These are phyloP conservation scores for Callosobruchus maculatus DNA, from an alignment of 2,888 invertebrate genomes.

Conservation along the genomic window DNA sequence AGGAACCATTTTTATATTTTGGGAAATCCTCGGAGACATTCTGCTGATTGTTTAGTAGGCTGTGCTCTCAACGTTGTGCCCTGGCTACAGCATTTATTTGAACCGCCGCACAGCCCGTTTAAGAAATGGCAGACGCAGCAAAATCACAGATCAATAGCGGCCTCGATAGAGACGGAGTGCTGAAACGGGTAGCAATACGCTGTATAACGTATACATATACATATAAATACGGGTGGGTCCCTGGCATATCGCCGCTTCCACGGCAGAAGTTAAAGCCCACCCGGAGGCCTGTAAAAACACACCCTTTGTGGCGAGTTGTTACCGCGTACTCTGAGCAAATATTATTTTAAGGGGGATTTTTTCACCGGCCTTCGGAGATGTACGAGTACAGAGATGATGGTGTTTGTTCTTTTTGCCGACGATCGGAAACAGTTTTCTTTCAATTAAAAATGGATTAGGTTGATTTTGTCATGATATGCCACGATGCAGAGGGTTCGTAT, in stretches of 20 bases:
- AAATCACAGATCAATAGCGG: constrained; percentile 23
- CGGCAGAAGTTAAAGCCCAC: constrained; percentile 29
- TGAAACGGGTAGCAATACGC: background rate
- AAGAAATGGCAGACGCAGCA: background rate
- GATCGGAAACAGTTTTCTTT: constrained; percentile 18
- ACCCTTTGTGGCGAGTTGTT: constrained; percentile 44
- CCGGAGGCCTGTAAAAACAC: constrained; percentile 43
- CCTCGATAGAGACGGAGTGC: constrained; percentile 21
- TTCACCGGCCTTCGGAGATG: constrained; percentile 13
- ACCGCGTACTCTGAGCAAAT: constrained; percentile 40
- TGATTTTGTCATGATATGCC: background rate
- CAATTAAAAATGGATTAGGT: constrained; percentile 18
- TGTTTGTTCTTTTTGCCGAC: background rate
- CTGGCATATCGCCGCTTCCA: constrained; percentile 9
- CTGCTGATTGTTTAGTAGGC: no score
- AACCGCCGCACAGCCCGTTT: background rate
- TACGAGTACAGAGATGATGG: background rate
- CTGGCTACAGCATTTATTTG: no score
- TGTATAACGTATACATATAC: background rate
- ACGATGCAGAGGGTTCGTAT: background rate
- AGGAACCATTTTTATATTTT: no score
- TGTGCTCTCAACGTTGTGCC: no score
- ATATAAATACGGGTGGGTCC: background rate
- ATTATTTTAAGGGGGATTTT: constrained; percentile 43
- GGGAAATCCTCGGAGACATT: no score